These are phyloP conservation scores for Patella depressa DNA, from an alignment of 2,888 invertebrate species.

Conservation along the genomic window DNA sequence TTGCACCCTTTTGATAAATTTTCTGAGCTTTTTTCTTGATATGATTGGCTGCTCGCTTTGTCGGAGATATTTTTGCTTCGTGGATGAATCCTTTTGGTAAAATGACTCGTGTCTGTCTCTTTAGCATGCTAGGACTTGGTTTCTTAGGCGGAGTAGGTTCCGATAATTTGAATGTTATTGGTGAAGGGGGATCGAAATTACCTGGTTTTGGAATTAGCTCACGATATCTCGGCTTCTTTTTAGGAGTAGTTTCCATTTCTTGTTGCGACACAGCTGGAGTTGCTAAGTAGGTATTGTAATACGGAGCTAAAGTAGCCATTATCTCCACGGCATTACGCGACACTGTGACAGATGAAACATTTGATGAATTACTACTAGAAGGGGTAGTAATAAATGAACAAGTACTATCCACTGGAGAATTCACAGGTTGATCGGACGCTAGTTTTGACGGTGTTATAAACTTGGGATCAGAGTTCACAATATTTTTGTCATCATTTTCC, in stretches of 20 bases:
- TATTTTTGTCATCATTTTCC: background rate
- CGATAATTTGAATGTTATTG: slow-evolving; percentile 21
- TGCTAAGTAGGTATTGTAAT: slow-evolving; percentile 35
- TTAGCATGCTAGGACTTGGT: slow-evolving; percentile 45
- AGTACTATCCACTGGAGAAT: background rate
- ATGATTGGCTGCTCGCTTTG: slow-evolving; percentile 61
- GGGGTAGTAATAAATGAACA: slow-evolving; percentile 7
- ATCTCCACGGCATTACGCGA: slow-evolving; percentile 48
- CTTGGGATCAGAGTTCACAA: background rate
- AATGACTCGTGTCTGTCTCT: slow-evolving; percentile 60
- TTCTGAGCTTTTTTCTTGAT: slow-evolving; percentile 43
- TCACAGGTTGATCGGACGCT: background rate
- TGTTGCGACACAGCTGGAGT: slow-evolving; percentile 12
- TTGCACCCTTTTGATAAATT: slow-evolving; percentile 33
- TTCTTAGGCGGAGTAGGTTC: slow-evolving; percentile 24
- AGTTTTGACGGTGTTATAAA: background rate
- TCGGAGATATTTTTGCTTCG: slow-evolving; percentile 56
- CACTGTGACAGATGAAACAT: background rate
- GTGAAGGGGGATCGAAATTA: slow-evolving; percentile 40
- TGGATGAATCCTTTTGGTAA: slow-evolving; percentile 63
- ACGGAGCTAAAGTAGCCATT: slow-evolving; percentile 48
- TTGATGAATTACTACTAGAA: slow-evolving; percentile 8
- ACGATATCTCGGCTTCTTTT: slow-evolving; percentile 32
- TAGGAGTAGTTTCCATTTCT: slow-evolving; percentile 44
- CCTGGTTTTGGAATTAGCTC: slow-evolving; percentile 14